These are phyloP conservation scores for roundworm (Caenorhabditis elegans) DNA, from an alignment of 1,140 invertebrate species.

Conservation along the genomic window WBcel235 BX284606.5:5826001-5826500, in stretches of 20 bases:
- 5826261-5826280: slow-evolving; percentile 84
- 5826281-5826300: slow-evolving; percentile 93
- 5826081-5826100: background rate
- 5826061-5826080: background rate
- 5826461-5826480: background rate
- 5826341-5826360: slow-evolving; percentile 71
- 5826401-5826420: slow-evolving; percentile 11
- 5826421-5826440: background rate
- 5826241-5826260: slow-evolving; percentile 92
- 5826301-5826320: slow-evolving; percentile 76
- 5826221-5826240: slow-evolving; percentile 82
- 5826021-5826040: background rate
- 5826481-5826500: background rate
- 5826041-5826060: background rate
- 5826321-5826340: slow-evolving; percentile 87
- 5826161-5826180: slow-evolving; percentile 14
- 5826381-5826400: background rate
- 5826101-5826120: background rate
- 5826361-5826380: background rate
- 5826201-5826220: too few species aligned
- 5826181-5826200: background rate
- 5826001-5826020: background rate
- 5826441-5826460: background rate
- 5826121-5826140: slow-evolving; percentile 66
- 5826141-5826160: slow-evolving; percentile 84